phyloP scores from a whole-genome alignment of 1,140 invertebrate genomes.

The Cyclargus thomasi region DNA sequence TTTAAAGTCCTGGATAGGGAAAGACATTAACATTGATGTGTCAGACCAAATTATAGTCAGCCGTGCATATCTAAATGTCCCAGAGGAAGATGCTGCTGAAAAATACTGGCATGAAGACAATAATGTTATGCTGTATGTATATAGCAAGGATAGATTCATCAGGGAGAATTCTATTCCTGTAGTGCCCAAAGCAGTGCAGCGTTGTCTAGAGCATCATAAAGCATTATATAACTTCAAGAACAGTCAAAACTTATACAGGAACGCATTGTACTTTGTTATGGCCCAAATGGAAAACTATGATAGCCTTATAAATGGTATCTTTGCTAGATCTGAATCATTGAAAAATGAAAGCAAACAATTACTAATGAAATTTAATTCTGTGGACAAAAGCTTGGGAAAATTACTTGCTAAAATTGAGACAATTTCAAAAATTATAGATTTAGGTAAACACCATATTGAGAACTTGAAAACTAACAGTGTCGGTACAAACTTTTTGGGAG shows the following conservation, averaged over 20 bases:
- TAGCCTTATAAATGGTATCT: slow-evolving; percentile 55
- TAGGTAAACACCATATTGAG: slow-evolving; percentile 51
- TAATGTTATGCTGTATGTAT: slow-evolving; percentile 58
- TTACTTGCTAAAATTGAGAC: slow-evolving; percentile 55
- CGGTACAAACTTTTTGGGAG: slow-evolving; percentile 49
- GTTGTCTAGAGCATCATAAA: slow-evolving; percentile 64
- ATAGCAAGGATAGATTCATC: slow-evolving; percentile 56
- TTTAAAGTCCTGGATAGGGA: slow-evolving; percentile 72
- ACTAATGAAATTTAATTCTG: slow-evolving; percentile 54
- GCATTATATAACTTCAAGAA: slow-evolving; percentile 64
- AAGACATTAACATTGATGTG: slow-evolving; percentile 69
- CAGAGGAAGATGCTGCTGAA: slow-evolving; percentile 47
- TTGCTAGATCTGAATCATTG: slow-evolving; percentile 57
- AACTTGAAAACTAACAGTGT: slow-evolving; percentile 43
- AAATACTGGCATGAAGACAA: slow-evolving; percentile 61
- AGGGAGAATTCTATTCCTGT: slow-evolving; percentile 53
- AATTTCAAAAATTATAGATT: slow-evolving; percentile 47
- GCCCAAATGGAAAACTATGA: slow-evolving; percentile 65
- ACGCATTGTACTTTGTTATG: slow-evolving; percentile 64
- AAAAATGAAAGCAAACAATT: slow-evolving; percentile 62
- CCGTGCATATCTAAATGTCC: slow-evolving; percentile 37
- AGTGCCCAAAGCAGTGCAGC: slow-evolving; percentile 61
- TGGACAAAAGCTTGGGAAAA: slow-evolving; percentile 64
- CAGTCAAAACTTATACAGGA: slow-evolving; percentile 54
- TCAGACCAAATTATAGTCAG: slow-evolving; percentile 70